A percentile compares a stretch with the other conserved stretches of the same genome.
Conservation (phyloP, 1,140 invertebrate species). For the Coboldia fuscipes region DNA sequence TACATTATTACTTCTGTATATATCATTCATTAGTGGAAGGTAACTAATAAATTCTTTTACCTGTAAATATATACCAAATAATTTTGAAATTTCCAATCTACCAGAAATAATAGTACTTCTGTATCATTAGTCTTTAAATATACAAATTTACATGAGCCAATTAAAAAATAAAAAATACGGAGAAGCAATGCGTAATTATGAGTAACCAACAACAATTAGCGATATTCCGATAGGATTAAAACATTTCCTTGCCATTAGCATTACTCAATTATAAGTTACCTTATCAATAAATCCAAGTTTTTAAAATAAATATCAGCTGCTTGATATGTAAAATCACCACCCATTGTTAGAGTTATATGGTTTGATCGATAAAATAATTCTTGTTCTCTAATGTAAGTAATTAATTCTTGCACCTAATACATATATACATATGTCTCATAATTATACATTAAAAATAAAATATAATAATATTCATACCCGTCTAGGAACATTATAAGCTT, state of each 20-base stretch:
- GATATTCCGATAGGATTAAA: too few species aligned
- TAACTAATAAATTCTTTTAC: slow-evolving; percentile 32
- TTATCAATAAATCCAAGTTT: slow-evolving; percentile 78
- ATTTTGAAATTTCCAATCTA: slow-evolving; percentile 1
- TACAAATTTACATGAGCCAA: too few species aligned
- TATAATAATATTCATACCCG: slow-evolving; percentile 25
- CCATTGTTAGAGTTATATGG: slow-evolving; percentile 81
- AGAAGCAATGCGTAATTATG: too few species aligned
- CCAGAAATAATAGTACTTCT: too few species aligned
- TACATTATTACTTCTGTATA: slow-evolving; percentile 47
- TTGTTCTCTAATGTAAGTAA: slow-evolving; percentile 30
- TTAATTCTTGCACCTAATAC: slow-evolving; percentile 31
- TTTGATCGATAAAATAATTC: slow-evolving; percentile 35
- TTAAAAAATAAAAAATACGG: too few species aligned
- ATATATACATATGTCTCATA: not conserved
- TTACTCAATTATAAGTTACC: too few species aligned
- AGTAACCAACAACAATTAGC: too few species aligned
- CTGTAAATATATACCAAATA: slow-evolving; percentile 14
- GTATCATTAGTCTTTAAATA: too few species aligned
- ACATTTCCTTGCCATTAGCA: too few species aligned
- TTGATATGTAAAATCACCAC: slow-evolving; percentile 80
- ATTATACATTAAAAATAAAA: not conserved
- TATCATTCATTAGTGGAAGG: slow-evolving; percentile 24
- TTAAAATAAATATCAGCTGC: slow-evolving; percentile 66
- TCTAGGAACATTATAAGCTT: slow-evolving; percentile 46